Evolutionary conservation across 1,140 invertebrate genomes (phyloP), one percentile per base, ranked within the genome.

Genomic region (Dysdera silvatica): DNA sequence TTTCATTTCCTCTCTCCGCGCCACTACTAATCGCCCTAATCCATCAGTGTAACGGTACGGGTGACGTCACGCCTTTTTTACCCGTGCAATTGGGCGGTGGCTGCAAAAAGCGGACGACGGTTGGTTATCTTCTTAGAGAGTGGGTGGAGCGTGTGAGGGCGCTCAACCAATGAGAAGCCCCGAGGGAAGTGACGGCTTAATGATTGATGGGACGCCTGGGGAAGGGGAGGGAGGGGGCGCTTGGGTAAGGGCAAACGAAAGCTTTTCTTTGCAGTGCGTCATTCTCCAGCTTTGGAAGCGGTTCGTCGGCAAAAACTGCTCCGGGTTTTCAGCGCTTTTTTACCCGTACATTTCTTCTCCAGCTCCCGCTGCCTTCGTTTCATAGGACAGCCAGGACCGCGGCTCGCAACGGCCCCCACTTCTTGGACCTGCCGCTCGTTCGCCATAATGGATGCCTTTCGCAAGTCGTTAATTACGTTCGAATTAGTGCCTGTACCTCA

Each of bases 61-160:
- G 41, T 63, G 61, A 63, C 61, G 61, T 63, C 61, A 63, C 61
- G 61, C 41, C 61, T 55, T 31, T 53, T 45, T 55, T 63, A 55
- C 56, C 56, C 56, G 55, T 53, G 49, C 61, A 48, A 63, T 63
- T 63, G 61, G 61, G 29, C 61, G 45, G 16, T 29, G 14, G 35
- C 20, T 41, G 61, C 61, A 63, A 63, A 63, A 63, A 63, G 52
- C 52, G 41, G 31, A 28, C 53, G 16, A 55, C 52, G 61, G 61
- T 63, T 63, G 61, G 61, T 56, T 63, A 32, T 63, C 56, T 63
- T 63, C 52, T 40, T 33, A 41, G 10, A 40, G 24, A 28, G 7
- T 8, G 40, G 61, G 61, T 45, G 61, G 61, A 49, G 61, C 41
- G 26, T 37, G 5, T 23, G 29, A 12, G 16, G 20, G 16, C n/a